These are phyloP conservation scores for Plodia interpunctella DNA, from an alignment of 1,140 invertebrate genomes.

Conservation along the genomic window DNA sequence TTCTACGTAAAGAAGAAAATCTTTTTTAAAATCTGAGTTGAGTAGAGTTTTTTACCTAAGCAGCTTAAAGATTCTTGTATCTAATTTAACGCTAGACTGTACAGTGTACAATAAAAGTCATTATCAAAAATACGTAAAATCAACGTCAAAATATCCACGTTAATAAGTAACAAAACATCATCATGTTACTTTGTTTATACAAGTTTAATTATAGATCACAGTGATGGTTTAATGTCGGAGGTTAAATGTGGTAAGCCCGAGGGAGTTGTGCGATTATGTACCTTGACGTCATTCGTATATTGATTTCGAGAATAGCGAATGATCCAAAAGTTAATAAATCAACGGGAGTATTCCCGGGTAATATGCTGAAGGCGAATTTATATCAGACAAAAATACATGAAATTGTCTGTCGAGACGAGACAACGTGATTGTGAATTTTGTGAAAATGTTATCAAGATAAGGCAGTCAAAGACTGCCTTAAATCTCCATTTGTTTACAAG, in stretches of 20 bases:
- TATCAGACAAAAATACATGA: no score
- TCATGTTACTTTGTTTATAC: background rate
- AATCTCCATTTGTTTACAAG: no score
- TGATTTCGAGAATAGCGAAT: background rate
- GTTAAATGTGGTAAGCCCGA: conserved; percentile 1
- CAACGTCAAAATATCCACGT: background rate
- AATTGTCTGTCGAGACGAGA: no score
- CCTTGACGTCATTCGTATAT: conserved; percentile 1
- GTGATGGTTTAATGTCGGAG: background rate
- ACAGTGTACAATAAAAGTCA: background rate
- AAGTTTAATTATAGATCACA: background rate
- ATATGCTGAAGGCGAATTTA: no score
- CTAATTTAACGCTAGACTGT: no score
- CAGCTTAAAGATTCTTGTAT: no score
- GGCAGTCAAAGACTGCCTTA: no score
- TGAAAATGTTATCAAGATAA: no score
- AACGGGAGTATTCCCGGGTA: background rate
- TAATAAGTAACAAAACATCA: background rate
- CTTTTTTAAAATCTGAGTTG: no score
- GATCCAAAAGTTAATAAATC: background rate
- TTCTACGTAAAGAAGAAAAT: no score
- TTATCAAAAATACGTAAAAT: background rate
- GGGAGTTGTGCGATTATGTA: background rate
- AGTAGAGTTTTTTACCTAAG: no score
- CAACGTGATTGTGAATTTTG: no score